phyloP scores from a whole-genome alignment of 2,113 vertebrate species.

The Theropithecus gelada region DNA sequence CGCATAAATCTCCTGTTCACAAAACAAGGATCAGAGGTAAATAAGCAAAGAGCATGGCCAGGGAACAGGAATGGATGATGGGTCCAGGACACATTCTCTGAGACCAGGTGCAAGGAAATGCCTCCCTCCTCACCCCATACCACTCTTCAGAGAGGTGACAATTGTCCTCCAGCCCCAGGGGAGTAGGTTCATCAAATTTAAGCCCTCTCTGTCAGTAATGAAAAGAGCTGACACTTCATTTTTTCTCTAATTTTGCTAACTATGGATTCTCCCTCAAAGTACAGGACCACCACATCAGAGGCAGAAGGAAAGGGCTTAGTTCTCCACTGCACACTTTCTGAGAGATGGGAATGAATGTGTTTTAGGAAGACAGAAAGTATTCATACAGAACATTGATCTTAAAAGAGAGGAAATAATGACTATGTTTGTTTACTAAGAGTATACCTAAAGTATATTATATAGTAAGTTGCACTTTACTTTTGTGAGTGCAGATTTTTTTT shows the following conservation, averaged over 20 bases:
- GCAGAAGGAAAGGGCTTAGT: not conserved
- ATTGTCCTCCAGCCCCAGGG: not conserved
- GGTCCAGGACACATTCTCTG: not conserved
- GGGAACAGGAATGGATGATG: not conserved
- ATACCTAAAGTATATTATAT: not conserved
- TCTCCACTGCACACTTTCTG: not conserved
- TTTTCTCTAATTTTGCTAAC: not conserved
- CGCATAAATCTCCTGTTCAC: not conserved
- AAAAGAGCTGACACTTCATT: not conserved
- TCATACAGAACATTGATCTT: not conserved
- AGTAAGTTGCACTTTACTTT: not conserved
- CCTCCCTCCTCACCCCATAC: not conserved
- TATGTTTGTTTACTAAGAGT: conserved; percentile 28
- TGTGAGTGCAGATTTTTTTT: not conserved
- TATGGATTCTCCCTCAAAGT: not conserved
- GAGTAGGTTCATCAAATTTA: not conserved
- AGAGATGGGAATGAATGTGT: not conserved
- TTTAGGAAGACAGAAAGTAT: not conserved
- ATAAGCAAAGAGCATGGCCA: not conserved
- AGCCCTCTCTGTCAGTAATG: not conserved
- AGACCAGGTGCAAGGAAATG: not conserved
- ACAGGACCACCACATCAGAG: not conserved
- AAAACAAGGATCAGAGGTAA: not conserved
- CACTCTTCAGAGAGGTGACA: not conserved
- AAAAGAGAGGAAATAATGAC: not conserved